Percentiles rank a stretch among this genome's conserved stretches.
phyloP scores from a whole-genome alignment of 2,797 vertebrate species.

The Clarias fuscus region DNA sequence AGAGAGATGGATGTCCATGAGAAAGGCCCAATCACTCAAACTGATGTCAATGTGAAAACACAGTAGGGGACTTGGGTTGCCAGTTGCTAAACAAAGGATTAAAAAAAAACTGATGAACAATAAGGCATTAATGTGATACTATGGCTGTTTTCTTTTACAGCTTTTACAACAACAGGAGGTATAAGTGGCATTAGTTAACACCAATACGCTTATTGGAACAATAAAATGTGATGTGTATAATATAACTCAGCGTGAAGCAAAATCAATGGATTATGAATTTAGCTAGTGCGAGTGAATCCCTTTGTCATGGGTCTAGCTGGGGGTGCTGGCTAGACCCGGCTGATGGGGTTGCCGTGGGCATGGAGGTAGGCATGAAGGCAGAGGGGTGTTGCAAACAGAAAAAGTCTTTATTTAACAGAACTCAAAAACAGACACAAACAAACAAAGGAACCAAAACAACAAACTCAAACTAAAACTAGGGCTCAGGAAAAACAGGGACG shows the following conservation, averaged over 20 bases:
- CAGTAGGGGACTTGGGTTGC: background rate
- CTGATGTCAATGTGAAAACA: conserved; percentile 7
- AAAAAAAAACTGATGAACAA: background rate
- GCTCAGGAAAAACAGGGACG: no score
- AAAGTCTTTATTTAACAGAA: no score
- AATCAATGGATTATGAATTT: background rate
- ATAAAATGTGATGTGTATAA: background rate
- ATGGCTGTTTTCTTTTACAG: background rate
- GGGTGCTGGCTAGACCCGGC: no score
- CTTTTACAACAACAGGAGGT: background rate
- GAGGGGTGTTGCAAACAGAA: no score
- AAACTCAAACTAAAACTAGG: no score
- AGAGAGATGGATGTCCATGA: conserved; percentile 21
- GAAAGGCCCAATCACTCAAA: background rate
- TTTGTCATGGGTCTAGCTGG: no score
- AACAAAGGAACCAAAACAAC: no score
- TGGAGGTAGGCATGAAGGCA: no score
- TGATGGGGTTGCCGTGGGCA: no score
- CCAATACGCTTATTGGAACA: background rate
- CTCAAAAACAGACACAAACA: no score
- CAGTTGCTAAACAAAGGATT: background rate
- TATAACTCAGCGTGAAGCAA: background rate
- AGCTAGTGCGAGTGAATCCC: background rate
- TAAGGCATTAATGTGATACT: background rate
- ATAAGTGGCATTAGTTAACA: background rate